Evolutionary conservation across 2,797 vertebrate genomes (phyloP).

Genomic region (Pseudopleuronectes americanus): DNA sequence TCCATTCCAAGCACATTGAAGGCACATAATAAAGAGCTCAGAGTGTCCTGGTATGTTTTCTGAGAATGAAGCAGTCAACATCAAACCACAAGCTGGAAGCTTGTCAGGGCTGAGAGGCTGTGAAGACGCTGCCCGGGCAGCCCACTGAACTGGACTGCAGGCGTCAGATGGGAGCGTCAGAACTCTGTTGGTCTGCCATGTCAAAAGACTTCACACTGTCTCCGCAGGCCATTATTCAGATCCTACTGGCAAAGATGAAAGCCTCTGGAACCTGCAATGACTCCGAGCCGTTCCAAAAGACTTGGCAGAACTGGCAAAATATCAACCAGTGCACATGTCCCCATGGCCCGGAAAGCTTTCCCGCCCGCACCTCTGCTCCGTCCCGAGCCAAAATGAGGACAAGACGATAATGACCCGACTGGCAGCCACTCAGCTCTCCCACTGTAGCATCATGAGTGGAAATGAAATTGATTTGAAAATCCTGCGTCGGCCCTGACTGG

Average conservation of each 20-base stretch:
- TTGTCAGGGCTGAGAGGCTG: constrained; percentile 37
- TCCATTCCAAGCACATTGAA: constrained; percentile 41
- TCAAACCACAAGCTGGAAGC: constrained; percentile 49
- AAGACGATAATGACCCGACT: constrained; percentile 68
- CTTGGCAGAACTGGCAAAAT: constrained; percentile 45
- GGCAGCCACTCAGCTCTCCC: constrained; percentile 57
- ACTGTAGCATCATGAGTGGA: constrained; percentile 70
- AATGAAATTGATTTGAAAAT: constrained; percentile 86
- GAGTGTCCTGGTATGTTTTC: constrained; percentile 45
- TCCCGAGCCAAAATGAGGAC: constrained; percentile 58
- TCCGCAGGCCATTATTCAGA: constrained; percentile 62
- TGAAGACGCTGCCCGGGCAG: constrained; percentile 36
- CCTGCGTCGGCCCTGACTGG: constrained; percentile 66
- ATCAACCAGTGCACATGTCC: constrained; percentile 37
- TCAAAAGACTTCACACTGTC: constrained; percentile 44
- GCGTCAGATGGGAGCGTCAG: constrained; percentile 25
- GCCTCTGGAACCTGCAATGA: constrained; percentile 40
- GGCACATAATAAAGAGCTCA: constrained; percentile 52
- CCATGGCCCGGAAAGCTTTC: neutral
- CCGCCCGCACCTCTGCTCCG: constrained; percentile 34
- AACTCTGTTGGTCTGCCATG: constrained; percentile 38
- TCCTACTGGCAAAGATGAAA: constrained; percentile 59
- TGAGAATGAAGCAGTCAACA: constrained; percentile 40
- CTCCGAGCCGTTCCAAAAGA: constrained; percentile 31
- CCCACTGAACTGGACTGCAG: constrained; percentile 29